A percentile compares a stretch with the other conserved stretches of the same genome.
Conservation (phyloP, 2,888 invertebrate genomes). For the Mesoligia furuncula region DNA sequence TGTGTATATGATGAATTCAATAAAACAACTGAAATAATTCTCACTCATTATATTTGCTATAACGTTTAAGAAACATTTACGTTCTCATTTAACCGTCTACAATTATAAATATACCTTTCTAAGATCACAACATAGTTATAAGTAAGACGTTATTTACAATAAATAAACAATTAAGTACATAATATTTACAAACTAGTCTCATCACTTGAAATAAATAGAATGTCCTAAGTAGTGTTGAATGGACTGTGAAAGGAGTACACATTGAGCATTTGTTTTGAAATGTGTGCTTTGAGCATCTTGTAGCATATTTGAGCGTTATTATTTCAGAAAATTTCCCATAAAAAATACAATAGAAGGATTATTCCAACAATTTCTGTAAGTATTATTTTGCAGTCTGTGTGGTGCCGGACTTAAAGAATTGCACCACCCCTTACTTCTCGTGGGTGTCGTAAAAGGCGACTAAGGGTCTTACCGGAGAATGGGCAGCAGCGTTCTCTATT, state of each 20-base stretch:
- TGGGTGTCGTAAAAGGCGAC: no score
- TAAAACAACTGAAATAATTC: conserved; percentile 71
- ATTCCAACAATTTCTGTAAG: background rate
- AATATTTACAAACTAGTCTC: conserved; percentile 83
- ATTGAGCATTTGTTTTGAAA: conserved; percentile 44
- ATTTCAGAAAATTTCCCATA: background rate
- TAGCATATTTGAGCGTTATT: background rate
- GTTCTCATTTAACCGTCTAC: conserved; percentile 73
- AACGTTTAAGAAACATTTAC: conserved; percentile 82
- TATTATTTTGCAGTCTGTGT: no score
- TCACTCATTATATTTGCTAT: conserved; percentile 84
- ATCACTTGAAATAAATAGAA: conserved; percentile 73
- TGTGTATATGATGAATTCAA: conserved; percentile 33
- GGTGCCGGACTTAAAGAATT: no score
- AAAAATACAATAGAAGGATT: background rate
- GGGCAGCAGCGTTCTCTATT: no score
- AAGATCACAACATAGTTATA: conserved; percentile 86
- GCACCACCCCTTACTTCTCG: no score
- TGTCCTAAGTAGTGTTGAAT: conserved; percentile 57
- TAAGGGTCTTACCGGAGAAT: no score
- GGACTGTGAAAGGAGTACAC: conserved; percentile 39
- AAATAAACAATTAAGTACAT: conserved; percentile 79
- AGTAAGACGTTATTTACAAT: conserved; percentile 84
- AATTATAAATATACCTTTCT: conserved; percentile 78
- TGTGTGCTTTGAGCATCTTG: conserved; percentile 15